These are phyloP conservation scores for Hydropsyche betteni DNA, from an alignment of 2,888 invertebrate genomes.

Conservation along the genomic window DNA sequence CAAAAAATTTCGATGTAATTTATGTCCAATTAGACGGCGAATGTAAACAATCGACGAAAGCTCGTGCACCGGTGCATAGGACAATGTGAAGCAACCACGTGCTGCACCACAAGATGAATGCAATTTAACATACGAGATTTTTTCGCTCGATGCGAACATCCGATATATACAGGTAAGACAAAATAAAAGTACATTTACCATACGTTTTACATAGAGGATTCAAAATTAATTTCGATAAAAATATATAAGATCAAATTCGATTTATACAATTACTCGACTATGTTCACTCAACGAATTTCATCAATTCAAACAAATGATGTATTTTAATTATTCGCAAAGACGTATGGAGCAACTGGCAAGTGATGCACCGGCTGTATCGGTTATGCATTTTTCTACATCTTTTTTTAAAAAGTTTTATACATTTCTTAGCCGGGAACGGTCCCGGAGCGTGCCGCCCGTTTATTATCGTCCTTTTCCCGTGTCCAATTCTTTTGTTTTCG, in stretches of 20 bases:
- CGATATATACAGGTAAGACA: constrained; percentile 6
- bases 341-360: neutral
- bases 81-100: constrained; percentile 11
- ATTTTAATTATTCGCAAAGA: neutral
- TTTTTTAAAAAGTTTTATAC: neutral
- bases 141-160: neutral
- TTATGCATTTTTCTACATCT: constrained; percentile 30
- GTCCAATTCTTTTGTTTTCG: constrained; percentile 54
- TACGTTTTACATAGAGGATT: no score
- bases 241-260: no score
- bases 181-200: neutral
- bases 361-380: constrained; percentile 6
- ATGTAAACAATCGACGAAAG: constrained; percentile 9
- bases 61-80: constrained; percentile 14
- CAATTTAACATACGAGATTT: constrained; percentile 4
- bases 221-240: no score
- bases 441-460: constrained; percentile 55
- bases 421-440: constrained; percentile 53
- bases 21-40: constrained; percentile 1
- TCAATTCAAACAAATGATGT: neutral
- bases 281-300: no score
- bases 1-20: neutral
- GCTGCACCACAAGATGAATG: constrained; percentile 3
- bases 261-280: no score
- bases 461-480: constrained; percentile 53